Conservation (phyloP, 2,113 vertebrate genomes). For the Cebus imitator region DNA sequence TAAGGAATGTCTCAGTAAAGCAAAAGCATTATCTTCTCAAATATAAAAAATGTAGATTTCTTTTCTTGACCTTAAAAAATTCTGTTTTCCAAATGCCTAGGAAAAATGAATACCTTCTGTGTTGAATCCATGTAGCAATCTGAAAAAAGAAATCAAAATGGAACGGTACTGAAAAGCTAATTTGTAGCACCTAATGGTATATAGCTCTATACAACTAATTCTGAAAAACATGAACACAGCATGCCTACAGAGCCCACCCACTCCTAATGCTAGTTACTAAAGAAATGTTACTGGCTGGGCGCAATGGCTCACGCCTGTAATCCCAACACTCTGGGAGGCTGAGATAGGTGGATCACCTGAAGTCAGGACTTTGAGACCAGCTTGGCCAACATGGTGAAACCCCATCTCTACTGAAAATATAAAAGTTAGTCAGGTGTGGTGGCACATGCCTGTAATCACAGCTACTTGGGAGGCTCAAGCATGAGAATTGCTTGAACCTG, state of each 20-base stretch:
- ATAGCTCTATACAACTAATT: neutral
- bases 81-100: slow-evolving; percentile 76
- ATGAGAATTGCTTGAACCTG: no score
- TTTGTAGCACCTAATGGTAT: neutral
- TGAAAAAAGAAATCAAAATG: slow-evolving; percentile 76
- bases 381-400: no score
- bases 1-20: neutral
- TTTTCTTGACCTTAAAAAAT: slow-evolving; percentile 54
- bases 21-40: slow-evolving; percentile 38
- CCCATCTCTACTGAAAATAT: no score
- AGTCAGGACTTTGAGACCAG: no score
- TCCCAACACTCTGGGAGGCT: no score
- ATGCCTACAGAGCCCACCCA: neutral
- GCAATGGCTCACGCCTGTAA: no score
- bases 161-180: neutral
- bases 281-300: neutral
- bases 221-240: neutral
- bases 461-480: no score
- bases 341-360: no score
- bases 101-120: slow-evolving; percentile 97
- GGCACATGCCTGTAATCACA: no score
- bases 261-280: neutral
- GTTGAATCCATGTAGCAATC: slow-evolving; percentile 96
- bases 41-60: slow-evolving; percentile 37
- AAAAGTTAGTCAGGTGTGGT: no score